phyloP scores from a whole-genome alignment of 2,113 vertebrate genomes.

The Halichoerus grypus region DNA sequence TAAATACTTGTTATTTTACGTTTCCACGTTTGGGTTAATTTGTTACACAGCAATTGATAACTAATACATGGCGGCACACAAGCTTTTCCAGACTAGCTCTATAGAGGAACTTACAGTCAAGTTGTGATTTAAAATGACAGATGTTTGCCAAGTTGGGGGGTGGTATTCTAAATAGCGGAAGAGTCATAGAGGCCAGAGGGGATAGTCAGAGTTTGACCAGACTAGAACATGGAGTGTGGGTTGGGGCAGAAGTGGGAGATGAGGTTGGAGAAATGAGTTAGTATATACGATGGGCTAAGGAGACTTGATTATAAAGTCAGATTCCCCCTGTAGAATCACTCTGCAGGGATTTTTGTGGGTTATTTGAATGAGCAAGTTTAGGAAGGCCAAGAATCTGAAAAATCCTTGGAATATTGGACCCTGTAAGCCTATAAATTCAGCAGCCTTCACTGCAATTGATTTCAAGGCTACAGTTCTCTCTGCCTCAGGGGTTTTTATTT shows the following conservation, averaged over 20 bases:
- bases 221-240: background rate
- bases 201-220: background rate
- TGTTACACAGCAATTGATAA: background rate
- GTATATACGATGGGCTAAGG: background rate
- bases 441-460: slow-evolving; percentile 37
- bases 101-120: background rate
- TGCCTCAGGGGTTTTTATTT: slow-evolving; percentile 72
- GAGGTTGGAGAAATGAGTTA: background rate
- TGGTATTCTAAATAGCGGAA: background rate
- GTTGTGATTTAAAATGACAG: background rate
- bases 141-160: background rate
- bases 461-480: slow-evolving; percentile 65
- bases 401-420: background rate
- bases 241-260: background rate
- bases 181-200: background rate
- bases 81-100: background rate
- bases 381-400: slow-evolving; percentile 38
- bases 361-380: background rate
- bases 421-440: slow-evolving; percentile 35
- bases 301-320: background rate
- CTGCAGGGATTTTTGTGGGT: background rate
- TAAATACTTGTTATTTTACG: background rate
- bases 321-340: background rate
- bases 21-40: background rate
- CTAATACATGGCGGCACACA: background rate